Conservation (phyloP, 2,113 vertebrate genomes). For the Colossoma macropomum region DNA sequence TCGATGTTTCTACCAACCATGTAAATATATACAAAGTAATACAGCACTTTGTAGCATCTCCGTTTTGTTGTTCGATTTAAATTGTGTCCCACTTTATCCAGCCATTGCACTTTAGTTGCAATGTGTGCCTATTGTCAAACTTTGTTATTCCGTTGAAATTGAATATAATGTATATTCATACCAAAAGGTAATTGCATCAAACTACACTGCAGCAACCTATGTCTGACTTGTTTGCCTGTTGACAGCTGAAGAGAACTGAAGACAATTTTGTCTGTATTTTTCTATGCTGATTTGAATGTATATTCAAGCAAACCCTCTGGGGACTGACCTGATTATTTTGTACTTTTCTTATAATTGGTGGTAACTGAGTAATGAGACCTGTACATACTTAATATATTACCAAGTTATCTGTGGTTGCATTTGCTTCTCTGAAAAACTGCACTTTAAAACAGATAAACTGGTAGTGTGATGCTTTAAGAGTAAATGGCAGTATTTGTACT, state of each 20-base stretch:
- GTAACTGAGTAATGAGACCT: conserved; percentile 47
- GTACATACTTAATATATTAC: conserved; percentile 51
- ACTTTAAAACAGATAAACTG: conserved; percentile 68
- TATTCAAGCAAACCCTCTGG: conserved; percentile 69
- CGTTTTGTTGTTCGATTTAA: not conserved
- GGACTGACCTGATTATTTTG: conserved; percentile 56
- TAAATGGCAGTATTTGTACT: conserved; percentile 50
- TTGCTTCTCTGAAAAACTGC: conserved; percentile 65
- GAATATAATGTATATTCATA: not conserved
- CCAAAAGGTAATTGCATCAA: not conserved
- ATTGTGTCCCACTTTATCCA: not conserved
- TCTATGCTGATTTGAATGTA: conserved; percentile 75
- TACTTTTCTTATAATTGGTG: conserved; percentile 64
- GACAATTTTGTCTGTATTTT: conserved; percentile 61
- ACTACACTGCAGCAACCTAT: not conserved
- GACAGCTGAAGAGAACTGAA: conserved; percentile 31
- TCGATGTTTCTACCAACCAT: not conserved
- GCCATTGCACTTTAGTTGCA: not conserved
- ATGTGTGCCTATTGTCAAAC: not conserved
- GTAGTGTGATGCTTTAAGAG: conserved; percentile 63
- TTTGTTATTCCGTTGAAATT: not conserved
- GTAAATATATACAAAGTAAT: not conserved
- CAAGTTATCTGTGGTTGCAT: conserved; percentile 57
- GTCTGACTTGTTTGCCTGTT: not conserved
- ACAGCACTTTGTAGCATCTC: conserved; percentile 12